phyloP scores from a whole-genome alignment of 2,113 vertebrate species.

The Paedocypris sp. region DNA sequence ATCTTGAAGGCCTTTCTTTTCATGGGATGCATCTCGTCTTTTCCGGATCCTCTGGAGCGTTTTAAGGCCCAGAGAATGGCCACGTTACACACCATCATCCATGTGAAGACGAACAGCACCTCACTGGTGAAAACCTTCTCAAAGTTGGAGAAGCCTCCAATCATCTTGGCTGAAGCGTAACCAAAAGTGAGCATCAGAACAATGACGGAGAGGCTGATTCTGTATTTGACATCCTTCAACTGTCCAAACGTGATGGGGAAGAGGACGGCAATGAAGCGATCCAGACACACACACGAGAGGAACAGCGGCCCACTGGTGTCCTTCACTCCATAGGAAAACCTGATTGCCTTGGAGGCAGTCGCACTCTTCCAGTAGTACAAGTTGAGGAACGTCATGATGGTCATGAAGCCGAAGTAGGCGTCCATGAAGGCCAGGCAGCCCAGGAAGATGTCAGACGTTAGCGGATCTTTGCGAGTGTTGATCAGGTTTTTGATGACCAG shows the following conservation, averaged over 20 bases:
- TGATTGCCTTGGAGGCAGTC: conserved; percentile 33
- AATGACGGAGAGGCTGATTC: conserved; percentile 40
- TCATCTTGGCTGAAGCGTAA: conserved; percentile 52
- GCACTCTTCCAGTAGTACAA: conserved; percentile 52
- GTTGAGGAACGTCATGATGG: conserved; percentile 50
- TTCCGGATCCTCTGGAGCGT: conserved; percentile 47
- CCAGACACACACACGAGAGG: conserved; percentile 61
- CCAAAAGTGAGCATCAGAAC: conserved; percentile 55
- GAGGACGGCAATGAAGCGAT: conserved; percentile 63
- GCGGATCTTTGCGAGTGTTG: conserved; percentile 46
- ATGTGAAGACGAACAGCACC: conserved; percentile 49
- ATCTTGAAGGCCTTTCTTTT: conserved; percentile 64
- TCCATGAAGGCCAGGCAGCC: conserved; percentile 63
- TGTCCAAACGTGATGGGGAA: conserved; percentile 53
- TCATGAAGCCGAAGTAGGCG: conserved; percentile 53
- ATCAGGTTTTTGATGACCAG: conserved; percentile 54
- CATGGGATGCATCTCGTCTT: conserved; percentile 66
- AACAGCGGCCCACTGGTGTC: conserved; percentile 60
- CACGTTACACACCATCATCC: conserved; percentile 58
- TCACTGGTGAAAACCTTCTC: conserved; percentile 61
- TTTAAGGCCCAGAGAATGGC: conserved; percentile 57
- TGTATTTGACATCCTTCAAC: conserved; percentile 54
- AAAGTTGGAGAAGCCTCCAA: conserved; percentile 53
- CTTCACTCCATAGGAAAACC: conserved; percentile 60
- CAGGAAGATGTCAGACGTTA: conserved; percentile 60